These are phyloP conservation scores for Sceloporus tristichus DNA, from an alignment of 2,113 vertebrate species.

Conservation along the genomic window DNA sequence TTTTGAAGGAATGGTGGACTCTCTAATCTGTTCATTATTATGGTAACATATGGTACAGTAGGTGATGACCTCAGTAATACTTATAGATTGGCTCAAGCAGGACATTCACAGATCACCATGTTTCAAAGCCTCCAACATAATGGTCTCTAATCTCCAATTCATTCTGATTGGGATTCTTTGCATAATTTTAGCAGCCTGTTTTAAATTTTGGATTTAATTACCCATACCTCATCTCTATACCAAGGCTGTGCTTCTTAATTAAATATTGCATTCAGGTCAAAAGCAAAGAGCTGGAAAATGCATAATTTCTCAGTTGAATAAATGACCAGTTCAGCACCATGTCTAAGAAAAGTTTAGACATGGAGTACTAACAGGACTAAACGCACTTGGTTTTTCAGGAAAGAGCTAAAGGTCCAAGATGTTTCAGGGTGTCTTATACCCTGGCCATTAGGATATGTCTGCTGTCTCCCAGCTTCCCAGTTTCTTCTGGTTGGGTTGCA, in stretches of 20 bases:
- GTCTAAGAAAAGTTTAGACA: not conserved
- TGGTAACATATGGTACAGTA: not conserved
- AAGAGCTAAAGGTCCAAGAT: not conserved
- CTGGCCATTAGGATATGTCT: not conserved
- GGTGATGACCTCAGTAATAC: not conserved
- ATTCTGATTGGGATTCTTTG: not conserved
- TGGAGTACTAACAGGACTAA: not conserved
- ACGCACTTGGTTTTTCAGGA: not conserved
- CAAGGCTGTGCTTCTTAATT: not conserved
- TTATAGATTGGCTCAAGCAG: not conserved
- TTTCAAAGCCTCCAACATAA: not conserved
- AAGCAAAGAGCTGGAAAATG: not conserved
- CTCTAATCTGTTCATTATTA: not conserved
- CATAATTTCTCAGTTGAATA: not conserved
- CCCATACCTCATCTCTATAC: not conserved
- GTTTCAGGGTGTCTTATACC: not conserved
- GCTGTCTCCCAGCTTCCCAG: not conserved
- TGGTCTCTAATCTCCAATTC: not conserved
- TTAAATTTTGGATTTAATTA: not conserved
- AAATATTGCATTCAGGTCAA: not conserved
- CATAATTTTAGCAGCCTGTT: not conserved
- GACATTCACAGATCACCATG: not conserved
- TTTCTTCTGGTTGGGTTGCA: not conserved
- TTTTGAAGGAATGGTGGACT: not conserved
- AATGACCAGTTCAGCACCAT: not conserved